phyloP scores from a whole-genome alignment of 2,797 vertebrate species.

The Anguilla anguilla region DNA sequence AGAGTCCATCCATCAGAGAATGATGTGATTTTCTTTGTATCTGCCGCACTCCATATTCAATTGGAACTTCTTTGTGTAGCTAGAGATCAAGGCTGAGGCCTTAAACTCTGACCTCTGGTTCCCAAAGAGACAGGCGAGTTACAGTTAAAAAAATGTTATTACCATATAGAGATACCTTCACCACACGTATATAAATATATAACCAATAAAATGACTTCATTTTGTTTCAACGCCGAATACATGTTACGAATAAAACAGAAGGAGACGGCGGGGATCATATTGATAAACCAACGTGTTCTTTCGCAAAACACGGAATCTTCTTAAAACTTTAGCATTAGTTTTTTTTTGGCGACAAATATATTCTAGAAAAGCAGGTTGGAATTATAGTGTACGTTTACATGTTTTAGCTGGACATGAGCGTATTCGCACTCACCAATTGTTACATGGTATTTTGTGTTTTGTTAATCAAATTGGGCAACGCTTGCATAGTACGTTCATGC shows the following conservation, averaged over 20 bases:
- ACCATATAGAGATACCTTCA: constrained; percentile 2
- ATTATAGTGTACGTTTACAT: background rate
- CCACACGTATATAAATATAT: background rate
- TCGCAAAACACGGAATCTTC: background rate
- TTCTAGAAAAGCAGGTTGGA: background rate
- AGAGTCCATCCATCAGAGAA: constrained; percentile 49
- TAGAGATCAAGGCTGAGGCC: constrained; percentile 42
- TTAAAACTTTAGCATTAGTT: background rate
- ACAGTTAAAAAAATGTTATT: background rate
- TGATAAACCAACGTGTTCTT: background rate
- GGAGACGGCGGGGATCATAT: background rate
- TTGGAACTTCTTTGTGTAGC: constrained; percentile 52
- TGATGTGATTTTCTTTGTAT: constrained; percentile 48
- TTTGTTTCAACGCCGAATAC: background rate
- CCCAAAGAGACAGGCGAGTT: constrained; percentile 33
- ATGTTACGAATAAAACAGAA: background rate
- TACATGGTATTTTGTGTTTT: background rate
- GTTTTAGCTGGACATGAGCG: background rate
- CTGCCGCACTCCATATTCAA: constrained; percentile 47
- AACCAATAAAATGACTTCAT: background rate
- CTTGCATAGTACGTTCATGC: background rate
- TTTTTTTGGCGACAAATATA: background rate
- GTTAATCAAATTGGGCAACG: background rate
- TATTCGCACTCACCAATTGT: background rate
- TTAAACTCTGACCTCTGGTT: constrained; percentile 58